phyloP scores from a whole-genome alignment of 2,113 vertebrate species.

The Ailuropoda melanoleuca region DNA sequence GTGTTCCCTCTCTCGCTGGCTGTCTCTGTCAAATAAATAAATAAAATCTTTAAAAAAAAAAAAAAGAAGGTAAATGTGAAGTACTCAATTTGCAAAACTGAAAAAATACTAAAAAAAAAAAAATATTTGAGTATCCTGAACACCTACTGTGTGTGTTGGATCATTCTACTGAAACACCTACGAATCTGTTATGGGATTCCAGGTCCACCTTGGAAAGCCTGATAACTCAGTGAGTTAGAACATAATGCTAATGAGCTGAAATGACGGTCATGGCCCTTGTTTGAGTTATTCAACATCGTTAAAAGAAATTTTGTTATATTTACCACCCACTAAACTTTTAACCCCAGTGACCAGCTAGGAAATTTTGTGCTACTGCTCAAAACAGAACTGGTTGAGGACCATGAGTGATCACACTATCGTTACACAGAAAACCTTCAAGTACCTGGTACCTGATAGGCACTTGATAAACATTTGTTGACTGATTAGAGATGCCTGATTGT shows the following conservation, averaged over 20 bases:
- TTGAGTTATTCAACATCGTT: background rate
- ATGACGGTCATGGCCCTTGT: background rate
- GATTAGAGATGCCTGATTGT: background rate
- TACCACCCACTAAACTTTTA: background rate
- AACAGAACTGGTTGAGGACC: background rate
- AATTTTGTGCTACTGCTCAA: background rate
- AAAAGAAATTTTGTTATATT: background rate
- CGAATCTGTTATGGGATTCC: background rate
- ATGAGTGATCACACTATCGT: background rate
- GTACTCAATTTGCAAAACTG: background rate
- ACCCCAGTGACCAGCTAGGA: background rate
- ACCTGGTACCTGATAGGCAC: background rate
- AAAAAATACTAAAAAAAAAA: background rate
- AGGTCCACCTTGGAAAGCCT: background rate
- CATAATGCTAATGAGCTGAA: background rate
- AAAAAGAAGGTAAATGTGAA: background rate
- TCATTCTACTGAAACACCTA: background rate
- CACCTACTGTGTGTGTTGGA: background rate
- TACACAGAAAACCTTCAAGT: background rate
- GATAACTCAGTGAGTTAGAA: background rate
- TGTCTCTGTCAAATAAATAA: too few species aligned
- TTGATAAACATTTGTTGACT: background rate
- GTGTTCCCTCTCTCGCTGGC: too few species aligned
- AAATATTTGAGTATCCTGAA: background rate
- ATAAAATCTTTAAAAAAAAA: too few species aligned